Evolutionary conservation across 2,888 invertebrate genomes (phyloP).

Genomic region (Syritta pipiens): DNA sequence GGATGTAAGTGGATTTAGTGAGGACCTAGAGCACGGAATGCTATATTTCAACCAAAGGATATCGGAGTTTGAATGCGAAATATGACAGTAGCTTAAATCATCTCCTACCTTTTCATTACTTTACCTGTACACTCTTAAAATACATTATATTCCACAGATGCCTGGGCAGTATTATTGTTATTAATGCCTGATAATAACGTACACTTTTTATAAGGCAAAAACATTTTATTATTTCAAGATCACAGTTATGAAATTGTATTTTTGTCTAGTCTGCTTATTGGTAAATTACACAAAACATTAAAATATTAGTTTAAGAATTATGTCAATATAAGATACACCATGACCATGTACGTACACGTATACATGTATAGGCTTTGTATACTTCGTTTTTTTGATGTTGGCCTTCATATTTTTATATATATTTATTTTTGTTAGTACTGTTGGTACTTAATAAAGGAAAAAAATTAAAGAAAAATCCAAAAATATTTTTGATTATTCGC

Average conservation of each 20-base stretch:
- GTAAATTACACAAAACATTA: conserved; percentile 12
- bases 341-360: background rate
- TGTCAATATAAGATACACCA: background rate
- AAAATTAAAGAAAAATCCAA: background rate
- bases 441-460: no score
- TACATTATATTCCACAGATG: conserved; percentile 27
- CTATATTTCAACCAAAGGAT: conserved; percentile 81
- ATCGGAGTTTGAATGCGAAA: conserved; percentile 84
- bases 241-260: conserved; percentile 36
- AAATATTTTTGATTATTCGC: no score
- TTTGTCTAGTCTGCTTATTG: conserved; percentile 64
- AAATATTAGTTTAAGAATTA: background rate
- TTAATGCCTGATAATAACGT: conserved; percentile 66
- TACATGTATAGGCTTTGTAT: conserved; percentile 10
- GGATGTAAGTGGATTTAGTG: conserved; percentile 79
- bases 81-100: conserved; percentile 78
- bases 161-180: conserved; percentile 62
- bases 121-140: conserved; percentile 22
- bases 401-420: conserved; percentile 24
- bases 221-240: conserved; percentile 54
- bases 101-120: conserved; percentile 16
- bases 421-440: conserved; percentile 61
- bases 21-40: conserved; percentile 79
- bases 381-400: conserved; percentile 42
- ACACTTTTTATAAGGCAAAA: conserved; percentile 74